A percentile compares a stretch with the other conserved stretches of the same genome.
These are phyloP conservation scores for Euglossa dilemma DNA, from an alignment of 1,140 invertebrate species.

Conservation along the genomic window DNA sequence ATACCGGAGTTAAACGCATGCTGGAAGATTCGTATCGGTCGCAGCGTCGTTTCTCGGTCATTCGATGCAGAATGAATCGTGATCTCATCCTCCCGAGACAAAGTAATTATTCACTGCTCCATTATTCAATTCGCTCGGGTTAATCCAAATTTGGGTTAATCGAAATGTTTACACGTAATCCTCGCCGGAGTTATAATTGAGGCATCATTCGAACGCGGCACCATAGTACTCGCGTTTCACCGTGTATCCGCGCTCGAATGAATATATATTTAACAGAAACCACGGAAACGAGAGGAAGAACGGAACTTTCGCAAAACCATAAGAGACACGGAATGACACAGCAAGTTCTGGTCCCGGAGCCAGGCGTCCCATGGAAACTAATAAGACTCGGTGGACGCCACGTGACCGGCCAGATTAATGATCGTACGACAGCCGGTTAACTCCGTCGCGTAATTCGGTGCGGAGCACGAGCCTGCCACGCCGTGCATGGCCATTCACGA, in stretches of 20 bases:
- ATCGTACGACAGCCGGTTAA: slow-evolving; percentile 34
- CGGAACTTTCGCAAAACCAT: too few species aligned
- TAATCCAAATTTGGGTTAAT: slow-evolving; percentile 31
- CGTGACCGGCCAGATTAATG: slow-evolving; percentile 30
- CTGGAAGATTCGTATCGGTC: background rate
- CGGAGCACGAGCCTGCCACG: slow-evolving; percentile 31
- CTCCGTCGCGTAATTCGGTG: slow-evolving; percentile 46
- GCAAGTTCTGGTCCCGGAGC: background rate
- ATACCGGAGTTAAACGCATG: background rate
- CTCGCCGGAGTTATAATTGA: background rate
- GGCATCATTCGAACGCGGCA: background rate
- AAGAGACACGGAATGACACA: slow-evolving; percentile 16
- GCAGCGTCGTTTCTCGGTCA: background rate
- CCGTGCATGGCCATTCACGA: slow-evolving; percentile 52
- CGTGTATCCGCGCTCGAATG: too few species aligned
- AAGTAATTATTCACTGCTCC: slow-evolving; percentile 14
- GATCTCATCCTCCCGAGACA: slow-evolving; percentile 9
- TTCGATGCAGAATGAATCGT: slow-evolving; percentile 1
- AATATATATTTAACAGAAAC: too few species aligned
- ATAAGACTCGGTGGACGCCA: background rate
- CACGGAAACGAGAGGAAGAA: too few species aligned
- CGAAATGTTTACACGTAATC: slow-evolving; percentile 30
- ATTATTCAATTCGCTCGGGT: slow-evolving; percentile 29
- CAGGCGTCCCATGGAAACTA: background rate
- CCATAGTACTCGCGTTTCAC: background rate